Evolutionary conservation across 2,888 invertebrate species (phyloP).

Genomic region (Leptarthrus brevirostris): DNA sequence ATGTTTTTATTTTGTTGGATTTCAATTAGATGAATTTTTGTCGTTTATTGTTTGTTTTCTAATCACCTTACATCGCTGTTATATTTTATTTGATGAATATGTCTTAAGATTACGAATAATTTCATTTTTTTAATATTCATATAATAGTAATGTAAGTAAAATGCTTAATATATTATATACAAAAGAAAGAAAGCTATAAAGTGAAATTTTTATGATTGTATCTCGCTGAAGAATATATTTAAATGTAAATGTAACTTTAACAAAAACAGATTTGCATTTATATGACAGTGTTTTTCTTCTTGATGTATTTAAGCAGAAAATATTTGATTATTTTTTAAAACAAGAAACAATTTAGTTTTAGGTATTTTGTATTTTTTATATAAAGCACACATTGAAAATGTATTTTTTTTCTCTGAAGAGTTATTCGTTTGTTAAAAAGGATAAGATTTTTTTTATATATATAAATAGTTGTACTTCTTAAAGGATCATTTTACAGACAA

Average conservation of each 20-base stretch:
- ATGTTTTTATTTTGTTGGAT: slow-evolving; percentile 35
- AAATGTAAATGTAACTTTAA: slow-evolving; percentile 24
- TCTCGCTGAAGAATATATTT: slow-evolving; percentile 24
- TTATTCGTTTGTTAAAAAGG: not conserved
- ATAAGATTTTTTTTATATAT: not conserved
- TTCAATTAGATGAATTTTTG: slow-evolving; percentile 1
- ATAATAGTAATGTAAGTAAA: slow-evolving; percentile 29
- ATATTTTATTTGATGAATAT: not conserved
- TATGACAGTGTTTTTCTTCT: slow-evolving; percentile 23
- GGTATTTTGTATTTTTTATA: slow-evolving; percentile 30
- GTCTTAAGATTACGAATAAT: slow-evolving; percentile 21
- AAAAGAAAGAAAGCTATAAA: slow-evolving; percentile 37
- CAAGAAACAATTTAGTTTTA: slow-evolving; percentile 22
- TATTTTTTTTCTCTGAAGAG: not conserved
- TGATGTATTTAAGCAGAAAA: not conserved
- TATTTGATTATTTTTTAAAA: slow-evolving; percentile 21
- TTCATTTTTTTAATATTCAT: slow-evolving; percentile 8
- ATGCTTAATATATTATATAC: slow-evolving; percentile 40
- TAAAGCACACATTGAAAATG: slow-evolving; percentile 17
- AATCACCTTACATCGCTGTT: not conserved
- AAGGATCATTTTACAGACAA: slow-evolving; percentile 35
- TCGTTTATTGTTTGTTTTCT: not conserved
- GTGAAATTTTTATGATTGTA: slow-evolving; percentile 27
- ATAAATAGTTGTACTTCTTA: not conserved
- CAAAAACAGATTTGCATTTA: slow-evolving; percentile 9